Percentiles rank a stretch among this genome's conserved stretches.
Evolutionary conservation across 2,797 vertebrate genomes (phyloP).

Genomic region (Poecilia velifera): DNA sequence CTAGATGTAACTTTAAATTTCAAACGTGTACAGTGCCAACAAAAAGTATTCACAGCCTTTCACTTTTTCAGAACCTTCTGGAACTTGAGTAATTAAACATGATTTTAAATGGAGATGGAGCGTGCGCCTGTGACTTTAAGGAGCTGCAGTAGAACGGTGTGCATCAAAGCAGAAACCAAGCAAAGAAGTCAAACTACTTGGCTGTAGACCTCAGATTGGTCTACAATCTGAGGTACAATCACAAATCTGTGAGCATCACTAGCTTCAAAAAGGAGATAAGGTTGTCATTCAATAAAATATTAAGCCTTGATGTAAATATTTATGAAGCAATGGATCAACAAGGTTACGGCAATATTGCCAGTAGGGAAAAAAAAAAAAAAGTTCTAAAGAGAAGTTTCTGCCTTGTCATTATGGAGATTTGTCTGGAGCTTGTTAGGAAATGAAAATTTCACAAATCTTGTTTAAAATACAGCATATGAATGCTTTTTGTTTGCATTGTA

Average conservation of each 20-base stretch:
- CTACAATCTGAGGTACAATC: too few species aligned
- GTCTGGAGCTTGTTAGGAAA: not conserved
- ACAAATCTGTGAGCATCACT: not conserved
- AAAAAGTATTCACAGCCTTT: not conserved
- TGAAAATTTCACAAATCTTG: not conserved
- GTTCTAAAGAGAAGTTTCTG: not conserved
- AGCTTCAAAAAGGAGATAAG: not conserved
- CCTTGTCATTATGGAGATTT: not conserved
- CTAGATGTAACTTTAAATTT: constrained; percentile 7
- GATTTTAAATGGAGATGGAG: not conserved
- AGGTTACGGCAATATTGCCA: not conserved
- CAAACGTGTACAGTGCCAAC: not conserved
- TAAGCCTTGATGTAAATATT: not conserved
- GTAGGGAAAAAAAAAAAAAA: accelerated
- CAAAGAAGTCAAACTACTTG: not conserved
- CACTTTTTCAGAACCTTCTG: not conserved
- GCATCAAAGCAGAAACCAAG: not conserved
- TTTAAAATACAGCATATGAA: not conserved
- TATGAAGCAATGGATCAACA: not conserved
- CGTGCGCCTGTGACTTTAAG: not conserved
- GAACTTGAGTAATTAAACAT: not conserved
- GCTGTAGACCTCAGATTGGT: not conserved
- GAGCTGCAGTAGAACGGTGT: not conserved
- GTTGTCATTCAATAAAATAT: not conserved
- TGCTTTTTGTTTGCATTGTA: not conserved